phyloP scores from a whole-genome alignment of 2,113 vertebrate species.

The Oryzias javanicus region DNA sequence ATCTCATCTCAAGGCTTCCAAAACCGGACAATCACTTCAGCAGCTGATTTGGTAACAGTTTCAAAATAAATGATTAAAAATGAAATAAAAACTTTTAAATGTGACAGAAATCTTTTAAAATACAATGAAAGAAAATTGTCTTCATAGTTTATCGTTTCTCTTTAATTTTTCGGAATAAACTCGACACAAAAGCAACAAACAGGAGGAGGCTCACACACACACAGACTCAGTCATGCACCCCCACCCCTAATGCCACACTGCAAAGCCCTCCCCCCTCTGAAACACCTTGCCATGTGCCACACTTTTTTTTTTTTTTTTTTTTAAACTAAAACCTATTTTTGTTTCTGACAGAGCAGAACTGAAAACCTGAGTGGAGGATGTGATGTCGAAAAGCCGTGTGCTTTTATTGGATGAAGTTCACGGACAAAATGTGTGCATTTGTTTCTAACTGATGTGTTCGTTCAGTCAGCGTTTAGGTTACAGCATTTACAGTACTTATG shows the following conservation, averaged over 20 bases:
- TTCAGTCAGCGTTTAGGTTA: constrained; percentile 58
- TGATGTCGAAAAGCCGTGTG: constrained; percentile 58
- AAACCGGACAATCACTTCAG: too few relatives aligned
- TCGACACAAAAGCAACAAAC: too few relatives aligned
- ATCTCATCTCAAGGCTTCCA: too few relatives aligned
- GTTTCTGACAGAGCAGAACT: constrained; percentile 59
- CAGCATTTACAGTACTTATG: constrained; percentile 68
- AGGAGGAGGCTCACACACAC: background rate
- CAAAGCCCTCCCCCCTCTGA: too few relatives aligned
- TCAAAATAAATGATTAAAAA: too few relatives aligned
- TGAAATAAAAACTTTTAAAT: too few relatives aligned
- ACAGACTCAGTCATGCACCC: constrained; percentile 7
- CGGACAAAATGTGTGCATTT: constrained; percentile 34
- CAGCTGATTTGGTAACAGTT: too few relatives aligned
- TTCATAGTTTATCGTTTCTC: too few relatives aligned
- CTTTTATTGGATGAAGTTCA: constrained; percentile 47
- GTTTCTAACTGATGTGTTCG: constrained; percentile 36
- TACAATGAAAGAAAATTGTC: too few relatives aligned
- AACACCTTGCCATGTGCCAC: constrained; percentile 2
- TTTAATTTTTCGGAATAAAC: too few relatives aligned
- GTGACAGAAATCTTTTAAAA: too few relatives aligned
- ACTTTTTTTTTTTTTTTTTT: constrained; percentile 7
- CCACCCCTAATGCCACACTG: constrained; percentile 6
- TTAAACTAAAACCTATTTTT: constrained; percentile 30
- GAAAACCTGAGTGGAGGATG: constrained; percentile 72